phyloP scores from a whole-genome alignment of 2,113 vertebrate species.

The Phalacrocorax carbo region DNA sequence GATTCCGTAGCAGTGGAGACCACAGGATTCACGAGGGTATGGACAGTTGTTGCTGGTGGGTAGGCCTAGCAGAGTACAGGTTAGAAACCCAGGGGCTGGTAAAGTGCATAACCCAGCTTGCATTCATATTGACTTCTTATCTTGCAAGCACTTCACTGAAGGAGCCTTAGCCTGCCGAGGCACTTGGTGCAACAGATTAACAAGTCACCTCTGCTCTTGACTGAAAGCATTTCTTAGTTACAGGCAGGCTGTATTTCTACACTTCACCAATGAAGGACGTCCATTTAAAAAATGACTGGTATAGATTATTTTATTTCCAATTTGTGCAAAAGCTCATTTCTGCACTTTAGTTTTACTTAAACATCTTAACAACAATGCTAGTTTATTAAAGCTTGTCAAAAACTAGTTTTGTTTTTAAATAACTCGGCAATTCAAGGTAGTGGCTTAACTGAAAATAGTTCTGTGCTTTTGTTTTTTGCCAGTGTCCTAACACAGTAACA shows the following conservation, averaged over 20 bases:
- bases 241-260: not conserved
- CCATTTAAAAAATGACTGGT: not conserved
- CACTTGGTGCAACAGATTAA: not conserved
- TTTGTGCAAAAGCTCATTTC: not conserved
- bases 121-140: rapidly evolving
- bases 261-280: not conserved
- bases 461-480: not conserved
- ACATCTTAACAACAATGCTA: not conserved
- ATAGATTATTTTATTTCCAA: no score
- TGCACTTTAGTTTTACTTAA: not conserved
- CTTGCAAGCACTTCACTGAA: not conserved
- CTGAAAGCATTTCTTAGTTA: not conserved
- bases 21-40: not conserved
- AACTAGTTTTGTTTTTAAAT: not conserved
- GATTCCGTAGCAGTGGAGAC: not conserved
- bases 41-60: not conserved
- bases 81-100: not conserved
- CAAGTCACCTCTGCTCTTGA: not conserved
- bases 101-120: rapidly evolving
- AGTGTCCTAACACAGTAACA: no score
- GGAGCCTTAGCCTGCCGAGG: not conserved
- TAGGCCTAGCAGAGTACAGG: not conserved
- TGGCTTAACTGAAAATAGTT: not conserved
- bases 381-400: not conserved
- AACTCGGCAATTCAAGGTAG: not conserved